These are phyloP conservation scores for Zosterops lateralis DNA, from an alignment of 2,113 vertebrate genomes.

Conservation along the genomic window DNA sequence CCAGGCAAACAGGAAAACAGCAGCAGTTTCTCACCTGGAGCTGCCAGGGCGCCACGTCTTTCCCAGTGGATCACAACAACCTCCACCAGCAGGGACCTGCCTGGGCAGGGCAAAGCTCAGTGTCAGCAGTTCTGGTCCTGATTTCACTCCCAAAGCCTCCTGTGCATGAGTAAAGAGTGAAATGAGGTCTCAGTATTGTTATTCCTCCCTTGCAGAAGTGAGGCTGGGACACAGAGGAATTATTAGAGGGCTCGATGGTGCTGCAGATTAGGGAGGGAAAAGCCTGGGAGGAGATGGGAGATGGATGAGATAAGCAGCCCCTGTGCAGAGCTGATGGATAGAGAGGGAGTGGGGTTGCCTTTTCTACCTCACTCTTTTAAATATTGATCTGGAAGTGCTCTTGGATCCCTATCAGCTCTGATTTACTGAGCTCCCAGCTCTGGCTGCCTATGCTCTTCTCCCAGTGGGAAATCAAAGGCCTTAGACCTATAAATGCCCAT, in stretches of 20 bases:
- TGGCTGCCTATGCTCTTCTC: background rate
- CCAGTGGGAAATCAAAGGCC: constrained; percentile 5
- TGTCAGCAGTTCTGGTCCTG: background rate
- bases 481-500: constrained; percentile 32
- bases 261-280: background rate
- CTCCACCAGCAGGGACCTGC: background rate
- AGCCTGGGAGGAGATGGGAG: background rate
- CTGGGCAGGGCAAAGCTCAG: background rate
- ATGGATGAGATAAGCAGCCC: background rate
- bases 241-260: background rate
- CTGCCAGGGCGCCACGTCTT: background rate
- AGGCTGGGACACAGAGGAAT: background rate
- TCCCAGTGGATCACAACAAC: background rate
- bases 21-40: background rate
- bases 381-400: constrained; percentile 39
- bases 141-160: background rate
- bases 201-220: background rate
- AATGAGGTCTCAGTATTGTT: background rate
- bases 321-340: background rate
- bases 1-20: background rate
- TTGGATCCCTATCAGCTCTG: background rate
- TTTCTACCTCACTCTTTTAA: background rate
- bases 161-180: background rate
- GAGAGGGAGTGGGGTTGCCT: background rate
- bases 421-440: background rate